These are phyloP conservation scores for Thomomys bottae DNA, from an alignment of 2,113 vertebrate genomes.

Conservation along the genomic window DNA sequence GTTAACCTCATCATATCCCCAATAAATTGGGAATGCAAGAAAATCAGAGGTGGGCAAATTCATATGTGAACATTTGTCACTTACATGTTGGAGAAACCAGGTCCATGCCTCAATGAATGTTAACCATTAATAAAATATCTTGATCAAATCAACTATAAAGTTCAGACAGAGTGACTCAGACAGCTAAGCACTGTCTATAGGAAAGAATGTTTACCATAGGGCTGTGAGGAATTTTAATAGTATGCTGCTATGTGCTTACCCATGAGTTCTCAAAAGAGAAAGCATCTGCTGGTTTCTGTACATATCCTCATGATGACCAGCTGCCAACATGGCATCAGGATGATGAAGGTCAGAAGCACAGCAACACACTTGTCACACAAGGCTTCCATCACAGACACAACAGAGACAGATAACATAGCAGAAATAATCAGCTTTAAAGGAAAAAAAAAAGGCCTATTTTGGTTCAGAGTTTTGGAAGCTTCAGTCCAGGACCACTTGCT, in stretches of 20 bases:
- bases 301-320: not conserved
- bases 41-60: not conserved
- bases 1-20: not conserved
- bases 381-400: too few relatives aligned
- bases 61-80: not conserved
- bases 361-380: accelerated
- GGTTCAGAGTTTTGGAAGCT: not conserved
- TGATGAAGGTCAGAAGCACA: not conserved
- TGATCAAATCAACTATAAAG: not conserved
- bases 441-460: not conserved
- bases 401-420: not conserved
- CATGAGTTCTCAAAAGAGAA: not conserved
- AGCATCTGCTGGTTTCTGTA: not conserved
- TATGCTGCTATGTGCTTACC: not conserved
- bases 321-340: not conserved
- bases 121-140: not conserved
- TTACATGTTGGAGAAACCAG: not conserved
- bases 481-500: not conserved
- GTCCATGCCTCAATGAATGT: not conserved
- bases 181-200: not conserved
- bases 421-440: not conserved
- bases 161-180: not conserved
- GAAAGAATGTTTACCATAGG: not conserved
- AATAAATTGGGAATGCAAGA: not conserved
- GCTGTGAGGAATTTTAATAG: constrained; percentile 22